Conservation (phyloP, 2,797 vertebrate genomes). For the Anniella stebbinsi region DNA sequence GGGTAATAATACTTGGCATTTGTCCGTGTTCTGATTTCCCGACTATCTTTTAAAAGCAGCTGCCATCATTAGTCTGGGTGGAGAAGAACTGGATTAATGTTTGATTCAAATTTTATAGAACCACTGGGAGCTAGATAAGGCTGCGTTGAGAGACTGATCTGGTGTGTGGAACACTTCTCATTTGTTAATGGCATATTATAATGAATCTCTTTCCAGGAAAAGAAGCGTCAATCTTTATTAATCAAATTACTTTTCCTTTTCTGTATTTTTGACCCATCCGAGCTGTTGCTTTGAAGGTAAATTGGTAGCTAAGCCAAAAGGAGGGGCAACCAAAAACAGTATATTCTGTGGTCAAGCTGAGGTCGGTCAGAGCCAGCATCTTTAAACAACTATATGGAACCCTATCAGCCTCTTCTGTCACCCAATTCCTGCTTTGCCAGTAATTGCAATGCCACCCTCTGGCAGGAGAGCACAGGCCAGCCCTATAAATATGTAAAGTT, state of each 20-base stretch:
- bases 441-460: background rate
- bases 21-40: background rate
- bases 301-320: too few relatives aligned
- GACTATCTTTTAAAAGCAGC: background rate
- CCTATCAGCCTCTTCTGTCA: background rate
- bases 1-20: background rate
- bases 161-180: too few relatives aligned
- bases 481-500: too few relatives aligned
- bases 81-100: background rate
- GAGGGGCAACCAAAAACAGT: too few relatives aligned
- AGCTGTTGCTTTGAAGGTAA: too few relatives aligned
- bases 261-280: background rate
- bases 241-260: background rate
- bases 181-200: background rate
- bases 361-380: background rate
- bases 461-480: background rate
- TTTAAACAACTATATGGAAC: background rate
- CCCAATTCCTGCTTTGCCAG: too few relatives aligned
- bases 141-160: background rate
- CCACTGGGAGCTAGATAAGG: background rate
- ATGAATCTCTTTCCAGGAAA: background rate
- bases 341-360: background rate
- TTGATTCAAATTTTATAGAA: background rate
- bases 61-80: too few relatives aligned
- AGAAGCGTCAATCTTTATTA: background rate